phyloP scores from a whole-genome alignment of 2,888 invertebrate species.

The Melieria omissa region DNA sequence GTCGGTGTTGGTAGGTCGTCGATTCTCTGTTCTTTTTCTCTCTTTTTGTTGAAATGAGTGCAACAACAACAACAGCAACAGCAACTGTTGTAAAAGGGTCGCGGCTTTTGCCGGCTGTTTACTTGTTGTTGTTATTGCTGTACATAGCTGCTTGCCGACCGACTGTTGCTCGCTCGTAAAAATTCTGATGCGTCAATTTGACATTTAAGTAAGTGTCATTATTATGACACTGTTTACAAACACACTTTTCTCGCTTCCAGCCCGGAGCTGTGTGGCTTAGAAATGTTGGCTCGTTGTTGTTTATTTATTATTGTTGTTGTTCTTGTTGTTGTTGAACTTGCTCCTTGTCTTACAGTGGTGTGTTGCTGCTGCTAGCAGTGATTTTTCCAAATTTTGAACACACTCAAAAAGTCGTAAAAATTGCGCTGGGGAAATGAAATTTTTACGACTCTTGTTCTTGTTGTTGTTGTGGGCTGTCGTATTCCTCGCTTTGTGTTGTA shows the following conservation, averaged over 20 bases:
- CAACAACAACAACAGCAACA: background rate
- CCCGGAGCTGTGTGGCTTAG: constrained; percentile 9
- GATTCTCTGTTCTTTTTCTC: background rate
- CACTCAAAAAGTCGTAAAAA: constrained; percentile 63
- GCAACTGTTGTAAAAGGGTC: background rate
- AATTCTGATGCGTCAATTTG: constrained; percentile 51
- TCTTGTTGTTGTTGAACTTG: constrained; percentile 10
- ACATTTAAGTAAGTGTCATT: constrained; percentile 59
- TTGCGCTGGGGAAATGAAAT: constrained; percentile 41
- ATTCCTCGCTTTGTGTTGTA: no score
- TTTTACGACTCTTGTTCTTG: constrained; percentile 30
- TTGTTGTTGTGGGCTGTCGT: background rate
- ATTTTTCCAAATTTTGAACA: constrained; percentile 17
- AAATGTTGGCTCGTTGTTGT: background rate
- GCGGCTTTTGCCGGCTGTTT: no score
- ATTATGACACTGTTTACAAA: constrained; percentile 38
- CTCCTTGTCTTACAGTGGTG: background rate
- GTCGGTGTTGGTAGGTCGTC: background rate
- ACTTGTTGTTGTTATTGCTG: background rate
- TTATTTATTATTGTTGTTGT: constrained; percentile 9
- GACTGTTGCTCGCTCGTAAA: constrained; percentile 36
- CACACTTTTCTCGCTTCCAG: constrained; percentile 15
- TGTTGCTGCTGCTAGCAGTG: constrained; percentile 20
- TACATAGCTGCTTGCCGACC: background rate
- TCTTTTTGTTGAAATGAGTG: no score